phyloP scores from a whole-genome alignment of 23 tunicate species.

The Aplidium turbinatum region DNA sequence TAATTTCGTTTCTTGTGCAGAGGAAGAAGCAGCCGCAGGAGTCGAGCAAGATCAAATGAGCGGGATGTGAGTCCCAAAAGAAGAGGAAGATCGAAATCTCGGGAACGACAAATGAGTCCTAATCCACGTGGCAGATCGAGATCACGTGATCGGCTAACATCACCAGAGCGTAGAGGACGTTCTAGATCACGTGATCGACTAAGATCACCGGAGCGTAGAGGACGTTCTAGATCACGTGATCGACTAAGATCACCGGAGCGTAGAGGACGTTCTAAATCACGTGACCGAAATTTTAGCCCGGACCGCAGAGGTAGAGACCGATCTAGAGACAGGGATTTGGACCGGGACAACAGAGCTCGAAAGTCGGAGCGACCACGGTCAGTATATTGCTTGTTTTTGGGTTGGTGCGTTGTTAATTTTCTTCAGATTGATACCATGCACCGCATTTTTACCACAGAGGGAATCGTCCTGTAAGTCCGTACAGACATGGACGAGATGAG shows the following conservation, averaged over 20 bases:
- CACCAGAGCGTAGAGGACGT: conserved; percentile 35
- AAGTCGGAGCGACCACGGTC: conserved; percentile 31
- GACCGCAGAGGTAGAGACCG: conserved; percentile 32
- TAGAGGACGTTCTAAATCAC: conserved; percentile 28
- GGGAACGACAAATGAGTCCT: conserved; percentile 52
- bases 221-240: conserved; percentile 54
- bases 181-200: conserved; percentile 42
- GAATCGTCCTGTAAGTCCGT: conserved; percentile 48
- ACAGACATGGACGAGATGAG: conserved; percentile 28
- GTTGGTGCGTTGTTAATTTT: too few relatives aligned
- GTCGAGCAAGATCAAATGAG: neutral
- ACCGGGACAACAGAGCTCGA: conserved; percentile 39
- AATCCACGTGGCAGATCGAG: conserved; percentile 31
- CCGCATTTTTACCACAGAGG: neutral
- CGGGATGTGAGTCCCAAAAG: conserved; percentile 17
- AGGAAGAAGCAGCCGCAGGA: neutral
- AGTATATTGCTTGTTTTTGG: neutral
- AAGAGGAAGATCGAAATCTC: conserved; percentile 52
- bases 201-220: conserved; percentile 25
- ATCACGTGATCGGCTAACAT: conserved; percentile 35
- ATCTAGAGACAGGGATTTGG: conserved; percentile 43
- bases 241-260: conserved; percentile 35
- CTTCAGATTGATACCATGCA: too few relatives aligned
- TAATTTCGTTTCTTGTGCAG: too few relatives aligned
- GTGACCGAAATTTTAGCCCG: conserved; percentile 30